These are phyloP conservation scores for Scaptomyza graminum DNA, from an alignment of 1,140 invertebrate species.

Conservation along the genomic window DNA sequence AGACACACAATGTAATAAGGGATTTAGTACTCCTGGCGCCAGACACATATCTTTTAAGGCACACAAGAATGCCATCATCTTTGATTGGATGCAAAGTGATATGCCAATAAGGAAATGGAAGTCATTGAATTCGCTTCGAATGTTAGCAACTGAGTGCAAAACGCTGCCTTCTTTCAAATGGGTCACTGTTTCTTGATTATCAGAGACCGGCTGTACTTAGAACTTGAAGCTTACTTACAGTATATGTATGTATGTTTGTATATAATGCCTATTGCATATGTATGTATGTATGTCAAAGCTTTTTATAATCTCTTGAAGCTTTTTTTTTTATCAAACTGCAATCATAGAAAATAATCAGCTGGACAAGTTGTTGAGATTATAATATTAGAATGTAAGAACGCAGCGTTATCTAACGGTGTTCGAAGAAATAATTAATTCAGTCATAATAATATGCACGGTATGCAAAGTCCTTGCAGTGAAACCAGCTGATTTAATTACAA, in stretches of 20 bases:
- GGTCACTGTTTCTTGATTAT: constrained; percentile 22
- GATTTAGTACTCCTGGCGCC: constrained; percentile 34
- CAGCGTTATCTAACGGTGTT: background rate
- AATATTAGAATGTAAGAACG: background rate
- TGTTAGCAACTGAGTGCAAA: constrained; percentile 3
- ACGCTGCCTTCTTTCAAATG: constrained; percentile 5
- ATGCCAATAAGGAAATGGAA: constrained; percentile 62
- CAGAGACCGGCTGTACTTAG: background rate
- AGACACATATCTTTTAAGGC: constrained; percentile 3
- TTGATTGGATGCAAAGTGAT: constrained; percentile 42
- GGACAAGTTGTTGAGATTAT: constrained; percentile 1
- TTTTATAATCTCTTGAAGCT: constrained; percentile 8
- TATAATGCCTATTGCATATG: background rate
- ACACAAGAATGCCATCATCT: constrained; percentile 18
- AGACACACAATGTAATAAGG: background rate
- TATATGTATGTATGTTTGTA: background rate
- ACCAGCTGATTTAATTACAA: background rate
- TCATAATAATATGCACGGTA: background rate
- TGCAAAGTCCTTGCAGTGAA: background rate
- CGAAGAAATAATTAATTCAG: background rate
- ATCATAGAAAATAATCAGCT: background rate
- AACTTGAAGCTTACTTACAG: background rate
- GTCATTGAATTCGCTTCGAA: constrained; percentile 42
- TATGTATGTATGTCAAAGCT: background rate
- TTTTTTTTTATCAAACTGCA: constrained; percentile 3